Conservation (phyloP, 2,797 vertebrate species). For the Karalla daura region DNA sequence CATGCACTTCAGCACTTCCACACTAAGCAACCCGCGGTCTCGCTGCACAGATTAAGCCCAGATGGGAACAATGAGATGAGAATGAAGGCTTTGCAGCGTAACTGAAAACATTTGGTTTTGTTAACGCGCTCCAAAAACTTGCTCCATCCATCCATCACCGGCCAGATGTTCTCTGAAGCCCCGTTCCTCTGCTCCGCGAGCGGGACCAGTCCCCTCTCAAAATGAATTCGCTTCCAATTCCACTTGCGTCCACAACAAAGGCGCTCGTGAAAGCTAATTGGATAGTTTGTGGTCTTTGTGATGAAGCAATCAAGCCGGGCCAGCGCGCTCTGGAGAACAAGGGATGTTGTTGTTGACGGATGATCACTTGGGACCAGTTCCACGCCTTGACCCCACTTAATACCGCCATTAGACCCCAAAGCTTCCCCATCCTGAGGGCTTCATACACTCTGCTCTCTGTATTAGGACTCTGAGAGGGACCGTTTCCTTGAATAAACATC, state of each 20-base stretch:
- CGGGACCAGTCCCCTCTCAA: constrained; percentile 66
- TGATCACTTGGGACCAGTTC: constrained; percentile 63
- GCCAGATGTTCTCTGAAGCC: constrained; percentile 79
- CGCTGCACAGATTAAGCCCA: constrained; percentile 77
- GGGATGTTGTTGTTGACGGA: constrained; percentile 67
- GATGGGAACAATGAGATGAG: constrained; percentile 82
- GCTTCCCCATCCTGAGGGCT: constrained; percentile 61
- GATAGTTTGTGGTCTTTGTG: constrained; percentile 66
- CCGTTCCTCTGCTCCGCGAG: constrained; percentile 64
- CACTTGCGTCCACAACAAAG: constrained; percentile 75
- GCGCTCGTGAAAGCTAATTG: constrained; percentile 70
- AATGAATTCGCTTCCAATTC: constrained; percentile 76
- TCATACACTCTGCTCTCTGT: constrained; percentile 39
- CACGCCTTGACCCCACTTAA: constrained; percentile 69
- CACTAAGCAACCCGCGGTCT: constrained; percentile 51
- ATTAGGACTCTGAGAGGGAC: constrained; percentile 53
- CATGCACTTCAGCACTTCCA: constrained; percentile 42
- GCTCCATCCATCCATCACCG: constrained; percentile 75
- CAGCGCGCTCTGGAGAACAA: constrained; percentile 41
- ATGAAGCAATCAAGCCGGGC: constrained; percentile 48
- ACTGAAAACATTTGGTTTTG: constrained; percentile 79
- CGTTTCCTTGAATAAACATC: constrained; percentile 74
- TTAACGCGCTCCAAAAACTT: constrained; percentile 78
- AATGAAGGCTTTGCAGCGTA: constrained; percentile 74
- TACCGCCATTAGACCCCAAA: constrained; percentile 64